Evolutionary conservation across 2,888 invertebrate species (phyloP), one percentile per base, ranked within the genome.

Genomic region (Melinaea menophilus): DNA sequence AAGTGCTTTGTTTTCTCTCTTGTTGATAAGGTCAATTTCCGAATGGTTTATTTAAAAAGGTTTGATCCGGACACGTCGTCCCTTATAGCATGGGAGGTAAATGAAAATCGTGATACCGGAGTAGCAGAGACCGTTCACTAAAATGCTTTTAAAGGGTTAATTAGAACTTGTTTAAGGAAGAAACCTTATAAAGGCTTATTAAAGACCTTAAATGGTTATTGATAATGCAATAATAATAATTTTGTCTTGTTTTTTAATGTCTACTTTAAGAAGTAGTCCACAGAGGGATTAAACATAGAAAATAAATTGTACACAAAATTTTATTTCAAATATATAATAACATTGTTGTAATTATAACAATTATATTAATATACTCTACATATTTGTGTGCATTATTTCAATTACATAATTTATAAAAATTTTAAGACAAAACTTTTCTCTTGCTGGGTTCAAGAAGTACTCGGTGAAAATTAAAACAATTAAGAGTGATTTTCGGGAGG

Each of bases 391-490:
- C 41, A 9, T 5, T 41, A 9, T 7, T 22, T 22, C 7, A 9
- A 41, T 5, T 41, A 41, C 41, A 9, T 41, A 3, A 9, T 41
- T 9, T 11, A 3, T 51, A 31, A 13, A 51, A n/a, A n/a, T 31
- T 48, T 31, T 51, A 51, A 22, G 51, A 11, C 31, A 22, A 2
- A 31, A 51, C 9, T 5, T 9, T n/a, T 51, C 22, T 7, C 22
- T 22, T 22, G 22, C 22, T 22, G 31, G 22, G 22, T 4, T 51
- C 31, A 31, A 4, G 2, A 51, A 31, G 51, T 51, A 31, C 31
- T 48, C 48, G 13, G 61, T 58, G 79, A 81, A 80, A 84, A 84
- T 84, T 83, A 83, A 84, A 82, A 85, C 82, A 84, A 85, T 85
- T 83, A 82, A 77, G 74, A 77, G 74, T 77, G 79, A 80, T 73